phyloP scores from a whole-genome alignment of 2,797 vertebrate genomes.

The Psittacula derbiana region DNA sequence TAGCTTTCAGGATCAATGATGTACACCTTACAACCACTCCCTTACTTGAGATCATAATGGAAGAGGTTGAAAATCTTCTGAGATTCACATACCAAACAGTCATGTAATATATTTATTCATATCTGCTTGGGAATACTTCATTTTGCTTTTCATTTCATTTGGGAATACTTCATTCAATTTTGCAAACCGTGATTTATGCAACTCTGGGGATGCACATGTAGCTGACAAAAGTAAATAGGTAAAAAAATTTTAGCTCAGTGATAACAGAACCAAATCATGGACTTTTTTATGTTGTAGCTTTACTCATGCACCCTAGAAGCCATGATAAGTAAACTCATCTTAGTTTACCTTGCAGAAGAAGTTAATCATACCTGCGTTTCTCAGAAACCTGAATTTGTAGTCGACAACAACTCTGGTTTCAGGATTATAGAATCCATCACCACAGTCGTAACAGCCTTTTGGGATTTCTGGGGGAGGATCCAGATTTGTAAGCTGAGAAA shows the following conservation, averaged over 20 bases:
- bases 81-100: background rate
- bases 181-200: background rate
- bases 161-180: slow-evolving; percentile 16
- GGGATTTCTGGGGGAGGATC: slow-evolving; percentile 85
- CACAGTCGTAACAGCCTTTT: slow-evolving; percentile 87
- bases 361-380: slow-evolving; percentile 85
- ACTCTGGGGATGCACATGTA: background rate
- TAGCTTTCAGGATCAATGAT: background rate
- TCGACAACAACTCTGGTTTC: slow-evolving; percentile 81
- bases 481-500: slow-evolving; percentile 85
- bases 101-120: slow-evolving; percentile 4
- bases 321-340: background rate
- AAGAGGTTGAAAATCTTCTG: background rate
- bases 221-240: background rate
- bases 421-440: slow-evolving; percentile 92
- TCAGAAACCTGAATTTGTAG: slow-evolving; percentile 82
- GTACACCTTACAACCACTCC: slow-evolving; percentile 9
- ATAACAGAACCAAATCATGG: background rate
- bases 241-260: background rate
- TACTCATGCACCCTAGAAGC: background rate
- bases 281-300: background rate
- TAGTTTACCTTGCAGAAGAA: background rate
- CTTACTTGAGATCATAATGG: background rate
- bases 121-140: slow-evolving; percentile 19
- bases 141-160: background rate